Percentiles rank a stretch among this genome's conserved stretches.
These are phyloP conservation scores for Platypus cylindrus DNA, from an alignment of 2,888 invertebrate species.

Conservation along the genomic window DNA sequence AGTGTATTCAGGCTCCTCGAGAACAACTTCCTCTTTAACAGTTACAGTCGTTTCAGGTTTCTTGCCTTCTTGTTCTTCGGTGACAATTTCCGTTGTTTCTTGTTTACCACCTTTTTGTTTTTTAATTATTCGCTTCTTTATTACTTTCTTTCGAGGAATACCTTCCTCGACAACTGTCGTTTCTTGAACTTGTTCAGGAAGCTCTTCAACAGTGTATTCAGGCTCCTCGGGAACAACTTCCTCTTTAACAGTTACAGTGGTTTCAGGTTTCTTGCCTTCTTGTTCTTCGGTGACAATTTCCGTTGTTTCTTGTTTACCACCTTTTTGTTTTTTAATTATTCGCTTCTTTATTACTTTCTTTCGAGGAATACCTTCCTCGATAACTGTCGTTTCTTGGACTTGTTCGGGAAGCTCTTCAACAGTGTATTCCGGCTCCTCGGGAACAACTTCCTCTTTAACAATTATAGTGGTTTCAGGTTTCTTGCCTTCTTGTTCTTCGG, in stretches of 20 bases:
- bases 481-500: conserved; percentile 24
- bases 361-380: conserved; percentile 30
- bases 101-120: conserved; percentile 29
- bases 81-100: conserved; percentile 33
- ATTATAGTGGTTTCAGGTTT: conserved; percentile 23
- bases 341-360: conserved; percentile 25
- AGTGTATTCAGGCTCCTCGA: conserved; percentile 14
- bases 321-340: conserved; percentile 34
- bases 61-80: conserved; percentile 34
- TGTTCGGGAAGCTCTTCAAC: conserved; percentile 22
- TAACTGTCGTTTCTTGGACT: conserved; percentile 22
- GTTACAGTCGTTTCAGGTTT: conserved; percentile 14
- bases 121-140: conserved; percentile 33
- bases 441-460: conserved; percentile 10
- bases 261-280: conserved; percentile 26
- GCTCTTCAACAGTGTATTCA: conserved; percentile 15
- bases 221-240: conserved; percentile 19
- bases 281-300: conserved; percentile 36
- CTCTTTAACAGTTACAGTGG: conserved; percentile 19
- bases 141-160: conserved; percentile 21
- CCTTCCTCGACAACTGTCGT: conserved; percentile 30
- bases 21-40: conserved; percentile 19
- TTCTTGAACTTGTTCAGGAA: conserved; percentile 21
- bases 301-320: conserved; percentile 26
- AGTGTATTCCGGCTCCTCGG: conserved; percentile 11